phyloP scores from a whole-genome alignment of 2,797 vertebrate species.

The Platalea minor region DNA sequence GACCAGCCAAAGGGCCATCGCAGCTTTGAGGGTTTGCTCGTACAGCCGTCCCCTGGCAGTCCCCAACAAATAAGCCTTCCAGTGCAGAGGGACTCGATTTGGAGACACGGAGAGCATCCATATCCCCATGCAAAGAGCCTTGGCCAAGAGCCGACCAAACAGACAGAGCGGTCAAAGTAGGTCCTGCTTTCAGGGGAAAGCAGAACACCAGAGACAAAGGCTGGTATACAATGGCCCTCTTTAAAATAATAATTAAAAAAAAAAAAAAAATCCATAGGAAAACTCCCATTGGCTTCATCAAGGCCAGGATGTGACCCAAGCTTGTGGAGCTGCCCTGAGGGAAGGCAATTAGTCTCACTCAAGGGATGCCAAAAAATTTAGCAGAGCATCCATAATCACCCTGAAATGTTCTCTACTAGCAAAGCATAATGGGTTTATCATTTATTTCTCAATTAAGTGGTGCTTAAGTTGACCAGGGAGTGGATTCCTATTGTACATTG shows the following conservation, averaged over 20 bases:
- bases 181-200: neutral
- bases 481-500: constrained; percentile 49
- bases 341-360: constrained; percentile 46
- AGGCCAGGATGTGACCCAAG: constrained; percentile 27
- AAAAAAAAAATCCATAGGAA: neutral
- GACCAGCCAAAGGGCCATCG: neutral
- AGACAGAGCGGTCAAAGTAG: neutral
- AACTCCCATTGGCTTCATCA: neutral
- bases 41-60: neutral
- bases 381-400: constrained; percentile 54
- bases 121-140: neutral
- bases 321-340: neutral
- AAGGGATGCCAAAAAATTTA: constrained; percentile 55
- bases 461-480: constrained; percentile 47
- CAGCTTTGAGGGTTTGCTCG: neutral
- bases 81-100: accelerated
- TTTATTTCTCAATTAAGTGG: constrained; percentile 62
- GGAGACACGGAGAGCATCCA: neutral
- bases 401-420: constrained; percentile 36
- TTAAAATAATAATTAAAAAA: neutral
- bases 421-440: constrained; percentile 53
- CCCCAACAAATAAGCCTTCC: neutral
- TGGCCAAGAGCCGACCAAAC: neutral
- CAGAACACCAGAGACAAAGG: neutral
- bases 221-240: neutral